Base-by-base conservation (phyloP, 2,888 invertebrate genomes). In the Sycophila texana region DNA sequence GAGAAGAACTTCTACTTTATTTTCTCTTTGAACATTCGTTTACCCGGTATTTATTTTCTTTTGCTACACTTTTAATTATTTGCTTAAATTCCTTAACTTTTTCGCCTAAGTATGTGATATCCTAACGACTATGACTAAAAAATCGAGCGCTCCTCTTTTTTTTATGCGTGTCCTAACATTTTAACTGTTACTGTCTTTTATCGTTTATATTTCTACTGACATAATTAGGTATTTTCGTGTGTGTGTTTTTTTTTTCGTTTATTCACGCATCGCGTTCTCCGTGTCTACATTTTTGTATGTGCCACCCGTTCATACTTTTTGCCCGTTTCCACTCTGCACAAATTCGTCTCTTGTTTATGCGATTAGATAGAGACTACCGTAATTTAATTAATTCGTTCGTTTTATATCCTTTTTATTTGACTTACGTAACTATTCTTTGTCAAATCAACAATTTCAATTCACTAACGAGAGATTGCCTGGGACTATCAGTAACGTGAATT, bases 121-220 rank as follows among this genome's bases (percentile, higher is more conserved):
- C 70, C 81, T 84, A 85, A 85, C 77, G 73, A 77, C 83, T 85
- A 85, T 84, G 84, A 85, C 84, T 84, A 86, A 85, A 73, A 77
- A 82, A 79, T 39, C 80, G 79, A 81, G 81, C 81, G 81, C 70
- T 66, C 51, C 57, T 82, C 78, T 72, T 80, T 74, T 77, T 79
- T 78, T 77, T 79, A 30, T 39, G 39, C 39, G 39, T 39, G 39
- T 39, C 10, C 39, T 39, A 39, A 58, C 14, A 66, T 67, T 60
- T 77, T 13, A 49, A 39, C 10, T 76, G 60, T 63, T 75, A 51
- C 58, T 75, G 58, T 49, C 60, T 72, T 60, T 63, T 68, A 83
- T 84, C 82, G 79, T 79, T 81, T 79, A 77, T 75, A 74, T 61
- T 39, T 72, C 67, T 77, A 80, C 73, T 60, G 74, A 81, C 67